Conservation (phyloP, 1,140 invertebrate species). For the Hylaeus anthracinus region DNA sequence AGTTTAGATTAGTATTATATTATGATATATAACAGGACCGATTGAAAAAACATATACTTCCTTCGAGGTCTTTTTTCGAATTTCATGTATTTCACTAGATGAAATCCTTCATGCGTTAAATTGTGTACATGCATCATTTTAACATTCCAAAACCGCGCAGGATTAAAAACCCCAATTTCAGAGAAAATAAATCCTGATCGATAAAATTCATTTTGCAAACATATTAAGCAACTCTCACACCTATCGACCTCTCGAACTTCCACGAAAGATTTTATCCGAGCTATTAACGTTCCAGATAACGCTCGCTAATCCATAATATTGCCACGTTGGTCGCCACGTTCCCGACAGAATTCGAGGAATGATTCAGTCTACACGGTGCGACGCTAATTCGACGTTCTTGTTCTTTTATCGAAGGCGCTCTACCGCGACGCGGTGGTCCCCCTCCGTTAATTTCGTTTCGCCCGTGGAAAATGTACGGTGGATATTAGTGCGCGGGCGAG, state of each 20-base stretch:
- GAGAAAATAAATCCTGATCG: background rate
- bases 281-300: background rate
- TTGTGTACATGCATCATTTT: too few relatives aligned
- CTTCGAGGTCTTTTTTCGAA: too few relatives aligned
- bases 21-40: too few relatives aligned
- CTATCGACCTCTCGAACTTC: background rate
- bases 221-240: background rate
- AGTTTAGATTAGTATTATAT: too few relatives aligned
- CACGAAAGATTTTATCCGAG: background rate
- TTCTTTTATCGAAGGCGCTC: conserved; percentile 4
- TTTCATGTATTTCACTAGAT: too few relatives aligned
- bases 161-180: too few relatives aligned
- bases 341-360: background rate
- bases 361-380: conserved; percentile 3
- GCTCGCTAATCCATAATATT: background rate
- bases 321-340: background rate
- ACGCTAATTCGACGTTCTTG: conserved; percentile 43
- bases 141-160: too few relatives aligned
- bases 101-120: too few relatives aligned
- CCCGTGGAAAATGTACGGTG: background rate
- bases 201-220: background rate
- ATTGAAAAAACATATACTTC: too few relatives aligned
- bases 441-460: conserved; percentile 19
- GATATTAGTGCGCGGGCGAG: conserved; percentile 39
- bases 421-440: conserved; percentile 4